These are phyloP conservation scores for Laupala kohalensis DNA, from an alignment of 1,140 invertebrate genomes.

Conservation along the genomic window DNA sequence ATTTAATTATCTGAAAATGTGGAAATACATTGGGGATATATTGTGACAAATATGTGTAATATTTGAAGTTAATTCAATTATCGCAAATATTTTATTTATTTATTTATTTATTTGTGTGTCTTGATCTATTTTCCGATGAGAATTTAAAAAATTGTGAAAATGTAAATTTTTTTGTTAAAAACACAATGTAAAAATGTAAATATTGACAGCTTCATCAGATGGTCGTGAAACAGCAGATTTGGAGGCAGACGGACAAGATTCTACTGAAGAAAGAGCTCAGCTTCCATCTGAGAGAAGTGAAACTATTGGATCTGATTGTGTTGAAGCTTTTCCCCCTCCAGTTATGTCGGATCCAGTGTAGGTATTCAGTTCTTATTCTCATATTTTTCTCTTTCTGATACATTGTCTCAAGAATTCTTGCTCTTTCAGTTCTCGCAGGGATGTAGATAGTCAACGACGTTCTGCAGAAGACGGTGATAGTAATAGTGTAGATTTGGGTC, in stretches of 20 bases:
- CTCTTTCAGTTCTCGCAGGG: not conserved
- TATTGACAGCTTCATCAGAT: not conserved
- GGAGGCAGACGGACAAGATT: not conserved
- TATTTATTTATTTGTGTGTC: too few species aligned
- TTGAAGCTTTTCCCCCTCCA: constrained; percentile 12
- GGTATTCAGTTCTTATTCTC: not conserved
- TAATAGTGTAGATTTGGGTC: not conserved
- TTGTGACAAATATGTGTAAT: too few species aligned
- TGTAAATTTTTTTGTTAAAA: too few species aligned
- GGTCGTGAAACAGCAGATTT: not conserved
- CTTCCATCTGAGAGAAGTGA: constrained; percentile 19
- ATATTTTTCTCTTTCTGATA: not conserved
- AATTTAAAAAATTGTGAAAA: too few species aligned
- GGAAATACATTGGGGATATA: too few species aligned
- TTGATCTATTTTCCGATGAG: too few species aligned
- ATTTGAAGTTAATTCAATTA: too few species aligned
- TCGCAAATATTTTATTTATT: too few species aligned
- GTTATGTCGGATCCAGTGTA: not conserved
- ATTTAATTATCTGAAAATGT: too few species aligned
- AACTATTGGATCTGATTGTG: constrained; percentile 22
- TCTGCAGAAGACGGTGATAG: not conserved
- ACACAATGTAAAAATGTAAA: too few species aligned
- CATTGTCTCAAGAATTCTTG: too few species aligned
- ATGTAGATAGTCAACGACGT: not conserved
- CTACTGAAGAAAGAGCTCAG: not conserved